A percentile compares a stretch with the other conserved stretches of the same genome.
Conservation (phyloP, 1,140 invertebrate species). For the Aphelenchoides avenae region DNA sequence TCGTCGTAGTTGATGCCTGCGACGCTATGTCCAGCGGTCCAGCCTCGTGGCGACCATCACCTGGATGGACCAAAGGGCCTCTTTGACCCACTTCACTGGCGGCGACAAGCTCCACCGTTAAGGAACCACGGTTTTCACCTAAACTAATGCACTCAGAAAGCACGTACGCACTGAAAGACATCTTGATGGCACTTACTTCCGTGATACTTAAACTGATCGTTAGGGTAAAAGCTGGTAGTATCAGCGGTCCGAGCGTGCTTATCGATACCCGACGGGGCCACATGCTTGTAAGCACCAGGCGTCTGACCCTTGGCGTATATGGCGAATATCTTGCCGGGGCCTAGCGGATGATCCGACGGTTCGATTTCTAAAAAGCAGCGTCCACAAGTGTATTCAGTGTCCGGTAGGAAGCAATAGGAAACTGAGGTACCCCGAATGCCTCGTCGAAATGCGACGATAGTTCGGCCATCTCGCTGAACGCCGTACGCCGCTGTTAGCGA, state of each 20-base stretch:
- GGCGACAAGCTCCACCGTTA: constrained; percentile 17
- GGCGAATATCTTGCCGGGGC: constrained; percentile 37
- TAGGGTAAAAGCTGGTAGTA: constrained; percentile 22
- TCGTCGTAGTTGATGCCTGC: too few relatives aligned
- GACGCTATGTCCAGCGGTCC: too few relatives aligned
- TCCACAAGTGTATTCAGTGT: constrained; percentile 11
- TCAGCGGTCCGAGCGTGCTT: constrained; percentile 11
- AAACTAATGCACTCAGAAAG: not conserved
- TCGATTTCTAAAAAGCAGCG: constrained; percentile 39
- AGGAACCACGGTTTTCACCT: constrained; percentile 9
- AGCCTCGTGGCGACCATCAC: too few relatives aligned
- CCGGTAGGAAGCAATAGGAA: not conserved
- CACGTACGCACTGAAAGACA: not conserved
- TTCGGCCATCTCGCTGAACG: constrained; percentile 29
- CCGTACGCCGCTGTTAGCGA: constrained; percentile 42
- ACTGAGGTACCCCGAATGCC: constrained; percentile 26
- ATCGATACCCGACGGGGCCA: constrained; percentile 25
- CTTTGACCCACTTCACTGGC: constrained; percentile 15
- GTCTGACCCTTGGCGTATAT: constrained; percentile 43
- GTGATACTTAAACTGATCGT: constrained; percentile 39
- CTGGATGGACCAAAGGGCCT: constrained; percentile 19
- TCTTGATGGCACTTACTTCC: constrained; percentile 18
- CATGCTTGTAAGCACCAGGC: constrained; percentile 19
- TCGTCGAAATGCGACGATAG: constrained; percentile 41
- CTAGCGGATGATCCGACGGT: constrained; percentile 41